These are phyloP conservation scores for Bujurquina vittata DNA, from an alignment of 2,113 vertebrate species.

Conservation along the genomic window DNA sequence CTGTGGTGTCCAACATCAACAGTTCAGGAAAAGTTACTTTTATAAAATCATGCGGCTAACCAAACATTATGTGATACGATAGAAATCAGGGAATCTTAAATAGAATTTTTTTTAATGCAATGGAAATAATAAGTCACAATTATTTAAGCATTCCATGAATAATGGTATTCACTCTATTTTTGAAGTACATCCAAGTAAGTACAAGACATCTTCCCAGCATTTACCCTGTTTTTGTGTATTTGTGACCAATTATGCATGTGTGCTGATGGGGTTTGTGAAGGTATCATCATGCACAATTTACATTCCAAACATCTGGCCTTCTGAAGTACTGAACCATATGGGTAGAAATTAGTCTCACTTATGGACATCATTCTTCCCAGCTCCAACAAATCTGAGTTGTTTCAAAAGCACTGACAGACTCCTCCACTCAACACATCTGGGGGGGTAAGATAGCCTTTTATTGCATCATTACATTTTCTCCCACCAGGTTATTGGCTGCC, in stretches of 20 bases:
- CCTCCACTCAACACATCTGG: conserved; percentile 18
- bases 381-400: conserved; percentile 36
- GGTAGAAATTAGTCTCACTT: conserved; percentile 74
- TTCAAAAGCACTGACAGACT: conserved; percentile 40
- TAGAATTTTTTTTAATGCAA: not conserved
- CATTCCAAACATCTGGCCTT: conserved; percentile 61
- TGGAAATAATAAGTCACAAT: not conserved
- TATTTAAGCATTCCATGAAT: not conserved
- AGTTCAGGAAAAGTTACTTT: not conserved
- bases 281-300: conserved; percentile 19
- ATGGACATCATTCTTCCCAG: conserved; percentile 42
- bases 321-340: conserved; percentile 67
- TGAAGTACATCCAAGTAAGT: not conserved
- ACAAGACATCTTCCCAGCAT: not conserved
- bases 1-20: not conserved
- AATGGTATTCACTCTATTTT: not conserved
- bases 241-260: not conserved
- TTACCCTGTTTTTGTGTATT: not conserved
- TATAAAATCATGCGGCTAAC: not conserved
- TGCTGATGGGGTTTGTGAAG: conserved; percentile 20
- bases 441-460: conserved; percentile 15
- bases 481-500: not conserved
- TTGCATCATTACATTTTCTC: conserved; percentile 37
- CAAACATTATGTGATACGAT: not conserved
- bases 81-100: conserved; percentile 1